These are phyloP conservation scores for Eurystomus gularis DNA, from an alignment of 2,113 vertebrate genomes.

Conservation along the genomic window DNA sequence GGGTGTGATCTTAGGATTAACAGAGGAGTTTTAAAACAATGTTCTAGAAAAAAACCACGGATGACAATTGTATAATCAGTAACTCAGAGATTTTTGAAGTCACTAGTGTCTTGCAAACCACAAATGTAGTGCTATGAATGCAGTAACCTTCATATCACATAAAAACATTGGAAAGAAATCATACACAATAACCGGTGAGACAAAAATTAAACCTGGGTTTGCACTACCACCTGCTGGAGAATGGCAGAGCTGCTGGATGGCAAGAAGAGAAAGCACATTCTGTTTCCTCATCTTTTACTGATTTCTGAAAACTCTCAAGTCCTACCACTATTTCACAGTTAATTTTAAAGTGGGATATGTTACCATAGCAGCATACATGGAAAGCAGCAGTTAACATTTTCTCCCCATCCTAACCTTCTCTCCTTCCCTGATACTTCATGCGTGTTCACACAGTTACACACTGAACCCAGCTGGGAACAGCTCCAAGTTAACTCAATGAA, in stretches of 20 bases:
- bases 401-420: not conserved
- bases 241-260: not conserved
- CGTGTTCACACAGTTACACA: not conserved
- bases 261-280: not conserved
- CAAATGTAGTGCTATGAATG: not conserved
- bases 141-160: not conserved
- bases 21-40: not conserved
- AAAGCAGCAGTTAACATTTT: not conserved
- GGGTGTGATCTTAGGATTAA: not conserved
- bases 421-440: fast-evolving
- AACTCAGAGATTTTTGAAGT: not conserved
- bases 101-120: not conserved
- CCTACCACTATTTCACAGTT: not conserved
- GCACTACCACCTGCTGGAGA: conserved; percentile 44
- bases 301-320: not conserved
- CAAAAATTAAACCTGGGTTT: not conserved
- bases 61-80: not conserved
- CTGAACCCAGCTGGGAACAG: not conserved
- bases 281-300: not conserved
- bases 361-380: fast-evolving
- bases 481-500: not conserved
- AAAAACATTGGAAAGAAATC: not conserved
- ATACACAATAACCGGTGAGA: not conserved
- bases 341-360: not conserved
- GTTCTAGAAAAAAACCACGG: not conserved